Evolutionary conservation across 2,113 vertebrate species (phyloP), one percentile per base, ranked within the genome.

Genomic region (Notothenia coriiceps): DNA sequence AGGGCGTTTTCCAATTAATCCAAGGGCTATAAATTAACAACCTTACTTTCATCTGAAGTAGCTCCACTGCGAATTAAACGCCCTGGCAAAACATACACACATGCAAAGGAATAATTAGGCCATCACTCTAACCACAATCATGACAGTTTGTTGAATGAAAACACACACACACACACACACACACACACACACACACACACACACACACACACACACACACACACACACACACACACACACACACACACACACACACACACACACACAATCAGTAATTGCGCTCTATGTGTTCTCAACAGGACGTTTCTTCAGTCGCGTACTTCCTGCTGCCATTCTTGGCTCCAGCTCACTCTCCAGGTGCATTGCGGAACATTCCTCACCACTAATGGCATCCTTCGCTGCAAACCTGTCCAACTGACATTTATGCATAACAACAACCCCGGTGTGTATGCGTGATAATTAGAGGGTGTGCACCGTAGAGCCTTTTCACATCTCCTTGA

Each of bases 391-490:
- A 74, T 46, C 76, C 40, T 60, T 8, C n/a, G 66, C 54, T 25
- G 10, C 62, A 46, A 78, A 83, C 60, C 80, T 79, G 80, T 90
- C 85, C 82, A 18, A 8, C 63, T 85, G 90, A 90, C 87, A 86
- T 88, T 91, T 86, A 83, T 83, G 77, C 83, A 63, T 20, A 70
- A 71, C 71, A 85, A 84, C 83, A 83, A 63, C 25, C 75, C 55
- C 44, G 17, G 74, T 79, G 89, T 70, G 68, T 55, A 40, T 83
- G 89, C 76, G 74, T 89, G 89, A 87, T 91, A 91, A 92, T 92
- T 92, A 89, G 72, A 76, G 78, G 18, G 35, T 64, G 84, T 69
- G 56, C 70, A n/a, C 72, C 50, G 70, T 55, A 29, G 57, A 85
- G 86, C 76, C 86, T 82, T 77, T 70, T 88, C 80, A 83, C 82